Evolutionary conservation across 2,797 vertebrate genomes (phyloP), one percentile per base, ranked within the genome.

Genomic region (Channallabes apus): DNA sequence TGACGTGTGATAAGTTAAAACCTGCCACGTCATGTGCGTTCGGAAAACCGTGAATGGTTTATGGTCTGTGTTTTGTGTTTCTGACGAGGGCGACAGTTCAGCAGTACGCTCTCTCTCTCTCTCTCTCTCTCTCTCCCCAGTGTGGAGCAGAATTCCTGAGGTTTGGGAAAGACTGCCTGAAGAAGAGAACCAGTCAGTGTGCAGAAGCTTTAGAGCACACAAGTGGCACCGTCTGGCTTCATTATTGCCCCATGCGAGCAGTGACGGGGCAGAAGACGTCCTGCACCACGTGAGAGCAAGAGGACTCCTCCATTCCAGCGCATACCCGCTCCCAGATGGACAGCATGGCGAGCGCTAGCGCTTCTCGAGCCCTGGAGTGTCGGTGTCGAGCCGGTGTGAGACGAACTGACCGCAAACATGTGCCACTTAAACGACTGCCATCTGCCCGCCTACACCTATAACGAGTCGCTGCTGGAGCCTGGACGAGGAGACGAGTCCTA

Each of bases 371-470:
- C 17, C 22, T 24, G 61, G 61, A 68, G 83, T 46, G 0, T 7
- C 69, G 24, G 68, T 1, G 35, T 77, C 54, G 65, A 79, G 82
- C 84, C 82, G 59, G 68, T 35, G 17, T 12, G 65, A 71, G 72
- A 80, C 35, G 79, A 59, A 85, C 90, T 80, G 86, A 88, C 82
- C 79, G 68, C 61, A 79, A 79, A 77, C 72, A 83, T 59, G 77
- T 73, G 32, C 73, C 76, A 72, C 80, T 87, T 84, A 87, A 86
- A 89, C 61, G 80, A 46, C 87, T 83, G 69, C 89, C 89, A 90
- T 88, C 88, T 91, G 90, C 88, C 85, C 71, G 68, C 85, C 87
- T 85, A 80, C 75, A 83, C 46, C 76, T 78, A 61, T 87, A 83
- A 88, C 85, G 88, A 84, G 69, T 82, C 82, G 22, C 88, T 82